Percentiles rank a stretch among this genome's conserved stretches.
Evolutionary conservation across 2,797 vertebrate genomes (phyloP).

Genomic region (Cichlasoma orientale): DNA sequence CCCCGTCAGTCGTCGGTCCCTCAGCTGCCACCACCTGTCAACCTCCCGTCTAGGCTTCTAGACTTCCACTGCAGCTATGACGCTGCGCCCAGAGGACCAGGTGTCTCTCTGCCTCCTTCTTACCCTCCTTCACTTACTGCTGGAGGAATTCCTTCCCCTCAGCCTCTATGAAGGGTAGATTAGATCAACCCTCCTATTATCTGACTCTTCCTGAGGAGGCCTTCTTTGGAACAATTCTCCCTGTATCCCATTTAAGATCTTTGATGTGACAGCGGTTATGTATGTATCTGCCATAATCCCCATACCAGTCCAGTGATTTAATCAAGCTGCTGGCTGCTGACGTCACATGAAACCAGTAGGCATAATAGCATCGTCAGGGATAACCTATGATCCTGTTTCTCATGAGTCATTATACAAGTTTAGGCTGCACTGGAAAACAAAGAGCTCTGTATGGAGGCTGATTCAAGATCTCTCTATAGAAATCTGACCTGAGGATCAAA

Average conservation of each 20-base stretch:
- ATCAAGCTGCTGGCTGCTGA: slow-evolving; percentile 31
- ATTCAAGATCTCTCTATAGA: not conserved
- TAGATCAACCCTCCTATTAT: not conserved
- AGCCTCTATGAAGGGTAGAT: not conserved
- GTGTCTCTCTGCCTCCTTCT: slow-evolving; percentile 39
- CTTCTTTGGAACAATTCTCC: not conserved
- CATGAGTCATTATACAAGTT: slow-evolving; percentile 57
- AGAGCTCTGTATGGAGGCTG: slow-evolving; percentile 11
- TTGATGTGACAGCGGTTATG: slow-evolving; percentile 19
- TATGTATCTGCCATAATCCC: slow-evolving; percentile 26
- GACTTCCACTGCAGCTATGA: slow-evolving; percentile 70
- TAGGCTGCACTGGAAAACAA: slow-evolving; percentile 13
- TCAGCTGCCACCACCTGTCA: slow-evolving; percentile 86
- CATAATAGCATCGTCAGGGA: slow-evolving; percentile 42
- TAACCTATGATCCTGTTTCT: slow-evolving; percentile 39
- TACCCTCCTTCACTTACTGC: slow-evolving; percentile 12
- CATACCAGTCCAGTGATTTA: slow-evolving; percentile 60
- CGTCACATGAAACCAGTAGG: slow-evolving; percentile 39
- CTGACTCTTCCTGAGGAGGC: not conserved
- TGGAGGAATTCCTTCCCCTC: slow-evolving; percentile 60
- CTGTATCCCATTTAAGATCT: slow-evolving; percentile 22
- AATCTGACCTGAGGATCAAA: not conserved
- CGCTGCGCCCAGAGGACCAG: slow-evolving; percentile 61
- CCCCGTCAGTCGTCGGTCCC: slow-evolving; percentile 40
- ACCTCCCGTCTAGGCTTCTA: slow-evolving; percentile 44